A percentile compares a stretch with the other conserved stretches of the same genome.
These are phyloP conservation scores for Melanaphis sacchari DNA, from an alignment of 1,140 invertebrate genomes.

Conservation along the genomic window DNA sequence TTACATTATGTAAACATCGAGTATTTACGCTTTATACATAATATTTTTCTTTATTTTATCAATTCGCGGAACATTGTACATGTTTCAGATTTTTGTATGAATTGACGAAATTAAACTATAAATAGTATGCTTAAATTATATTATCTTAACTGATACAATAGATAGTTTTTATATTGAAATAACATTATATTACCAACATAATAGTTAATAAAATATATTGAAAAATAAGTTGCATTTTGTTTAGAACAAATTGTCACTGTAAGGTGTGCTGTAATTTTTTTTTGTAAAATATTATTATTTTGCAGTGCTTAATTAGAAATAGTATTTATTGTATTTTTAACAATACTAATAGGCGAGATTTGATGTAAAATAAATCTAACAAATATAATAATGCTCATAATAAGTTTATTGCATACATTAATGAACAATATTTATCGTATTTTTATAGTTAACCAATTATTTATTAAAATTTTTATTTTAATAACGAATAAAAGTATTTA, in stretches of 20 bases:
- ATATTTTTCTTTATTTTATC: background rate
- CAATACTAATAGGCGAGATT: background rate
- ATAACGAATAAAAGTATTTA: background rate
- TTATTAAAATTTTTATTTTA: background rate
- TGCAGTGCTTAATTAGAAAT: background rate
- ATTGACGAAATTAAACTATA: background rate
- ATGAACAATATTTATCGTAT: background rate
- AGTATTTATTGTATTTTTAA: background rate
- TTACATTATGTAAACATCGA: background rate
- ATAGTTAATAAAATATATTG: too few species aligned
- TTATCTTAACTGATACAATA: background rate
- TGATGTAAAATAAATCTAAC: background rate
- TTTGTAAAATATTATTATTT: background rate
- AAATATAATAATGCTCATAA: background rate
- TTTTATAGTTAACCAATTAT: constrained; percentile 14
- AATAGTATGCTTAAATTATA: background rate
- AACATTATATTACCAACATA: too few species aligned
- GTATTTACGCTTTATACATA: background rate
- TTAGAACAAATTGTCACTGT: background rate
- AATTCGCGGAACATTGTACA: background rate
- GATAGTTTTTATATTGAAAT: background rate
- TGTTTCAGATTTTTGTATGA: background rate
- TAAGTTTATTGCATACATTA: background rate
- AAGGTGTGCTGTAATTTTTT: background rate
- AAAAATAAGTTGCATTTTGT: background rate